phyloP scores from a whole-genome alignment of 30 jellyfish, hydroid and myxozoan species.

The Aurelia aurita complex sp. Pacific region DNA sequence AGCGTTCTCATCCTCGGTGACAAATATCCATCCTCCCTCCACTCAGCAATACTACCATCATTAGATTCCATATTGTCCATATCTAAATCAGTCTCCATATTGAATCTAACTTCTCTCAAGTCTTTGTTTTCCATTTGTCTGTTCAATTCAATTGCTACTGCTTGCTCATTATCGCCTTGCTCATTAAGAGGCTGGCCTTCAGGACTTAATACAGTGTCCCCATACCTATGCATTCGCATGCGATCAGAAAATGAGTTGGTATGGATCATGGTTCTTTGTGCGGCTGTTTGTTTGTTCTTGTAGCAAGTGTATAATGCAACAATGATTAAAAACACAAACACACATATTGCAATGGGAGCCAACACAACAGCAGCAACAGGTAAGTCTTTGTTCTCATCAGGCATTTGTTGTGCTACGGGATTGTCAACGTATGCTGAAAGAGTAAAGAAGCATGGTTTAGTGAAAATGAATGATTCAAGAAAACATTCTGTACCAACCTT shows the following conservation, averaged over 20 bases:
- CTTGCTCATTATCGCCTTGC: not conserved
- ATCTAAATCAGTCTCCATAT: conserved; percentile 20
- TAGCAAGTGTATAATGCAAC: conserved; percentile 39
- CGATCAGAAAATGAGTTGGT: conserved; percentile 32
- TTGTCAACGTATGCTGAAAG: no score
- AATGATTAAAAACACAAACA: conserved; percentile 1
- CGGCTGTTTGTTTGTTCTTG: conserved; percentile 16
- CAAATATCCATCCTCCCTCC: no score
- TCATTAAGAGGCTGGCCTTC: not conserved
- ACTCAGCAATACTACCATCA: no score
- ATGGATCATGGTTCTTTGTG: not conserved
- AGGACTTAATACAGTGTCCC: conserved; percentile 3
- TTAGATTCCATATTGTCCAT: not conserved
- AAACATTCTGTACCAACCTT: no score
- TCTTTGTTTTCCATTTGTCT: not conserved
- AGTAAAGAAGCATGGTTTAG: no score
- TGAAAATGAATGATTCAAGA: no score
- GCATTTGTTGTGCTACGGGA: not conserved
- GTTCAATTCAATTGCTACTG: not conserved
- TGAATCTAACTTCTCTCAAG: conserved; percentile 15
- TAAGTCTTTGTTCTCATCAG: not conserved
- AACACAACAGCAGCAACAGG: conserved; percentile 53
- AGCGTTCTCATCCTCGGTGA: no score
- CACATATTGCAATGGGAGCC: conserved; percentile 44
- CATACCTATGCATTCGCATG: conserved; percentile 14